phyloP scores from a whole-genome alignment of 1,140 invertebrate genomes.

The Nymphalis io region DNA sequence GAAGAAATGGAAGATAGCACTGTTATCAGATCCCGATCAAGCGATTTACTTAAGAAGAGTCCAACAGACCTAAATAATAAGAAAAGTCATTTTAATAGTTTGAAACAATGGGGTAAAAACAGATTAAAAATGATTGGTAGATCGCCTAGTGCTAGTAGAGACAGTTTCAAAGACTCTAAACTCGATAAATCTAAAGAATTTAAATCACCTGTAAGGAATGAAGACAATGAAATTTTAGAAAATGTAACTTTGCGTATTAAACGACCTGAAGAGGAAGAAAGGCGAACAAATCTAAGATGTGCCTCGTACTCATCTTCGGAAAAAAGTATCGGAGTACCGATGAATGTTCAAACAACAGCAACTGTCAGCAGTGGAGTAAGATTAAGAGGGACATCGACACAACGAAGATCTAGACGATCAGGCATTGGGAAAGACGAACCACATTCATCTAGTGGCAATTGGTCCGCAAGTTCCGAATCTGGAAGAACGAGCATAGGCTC shows the following conservation, averaged over 20 bases:
- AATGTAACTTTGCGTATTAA: slow-evolving; percentile 83
- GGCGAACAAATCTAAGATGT: slow-evolving; percentile 86
- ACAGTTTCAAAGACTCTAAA: slow-evolving; percentile 77
- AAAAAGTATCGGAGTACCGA: slow-evolving; percentile 83
- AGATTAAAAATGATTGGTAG: slow-evolving; percentile 87
- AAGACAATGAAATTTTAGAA: slow-evolving; percentile 84
- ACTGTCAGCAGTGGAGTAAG: slow-evolving; percentile 85
- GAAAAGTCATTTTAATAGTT: slow-evolving; percentile 89
- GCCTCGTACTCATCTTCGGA: slow-evolving; percentile 88
- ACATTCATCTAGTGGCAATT: slow-evolving; percentile 95
- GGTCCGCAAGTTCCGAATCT: slow-evolving; percentile 95
- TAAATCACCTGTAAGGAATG: slow-evolving; percentile 66
- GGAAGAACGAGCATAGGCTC: slow-evolving; percentile 91
- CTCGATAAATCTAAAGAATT: slow-evolving; percentile 68
- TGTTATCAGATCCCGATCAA: slow-evolving; percentile 84
- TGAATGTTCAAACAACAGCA: slow-evolving; percentile 78
- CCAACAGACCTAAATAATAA: slow-evolving; percentile 80
- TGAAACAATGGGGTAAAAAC: slow-evolving; percentile 91
- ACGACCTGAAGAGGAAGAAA: slow-evolving; percentile 76
- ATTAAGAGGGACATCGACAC: slow-evolving; percentile 85
- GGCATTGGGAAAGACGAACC: slow-evolving; percentile 87
- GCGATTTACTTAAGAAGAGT: slow-evolving; percentile 85
- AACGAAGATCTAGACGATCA: slow-evolving; percentile 81
- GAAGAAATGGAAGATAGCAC: slow-evolving; percentile 79
- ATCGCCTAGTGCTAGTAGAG: slow-evolving; percentile 77